Conservation (phyloP, 2,797 vertebrate species). For the Oryzias sinensis region DNA sequence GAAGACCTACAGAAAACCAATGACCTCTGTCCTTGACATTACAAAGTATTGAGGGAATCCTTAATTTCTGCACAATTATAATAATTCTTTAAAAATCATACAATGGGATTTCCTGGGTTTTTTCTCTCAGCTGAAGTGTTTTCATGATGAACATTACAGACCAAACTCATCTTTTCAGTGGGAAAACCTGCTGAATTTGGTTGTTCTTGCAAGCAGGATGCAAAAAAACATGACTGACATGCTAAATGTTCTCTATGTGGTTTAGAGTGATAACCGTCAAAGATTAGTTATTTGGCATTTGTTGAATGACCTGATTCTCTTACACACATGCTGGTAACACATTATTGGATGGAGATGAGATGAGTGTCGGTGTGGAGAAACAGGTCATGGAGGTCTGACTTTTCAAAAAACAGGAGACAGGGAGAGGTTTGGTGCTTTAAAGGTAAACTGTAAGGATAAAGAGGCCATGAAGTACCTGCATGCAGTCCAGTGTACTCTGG, state of each 20-base stretch:
- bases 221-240: neutral
- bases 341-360: neutral
- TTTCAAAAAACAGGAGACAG: slow-evolving; percentile 17
- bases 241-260: slow-evolving; percentile 12
- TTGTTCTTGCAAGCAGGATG: neutral
- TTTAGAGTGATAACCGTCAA: slow-evolving; percentile 15
- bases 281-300: slow-evolving; percentile 18
- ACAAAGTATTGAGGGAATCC: too few relatives aligned
- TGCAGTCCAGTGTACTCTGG: slow-evolving; percentile 97
- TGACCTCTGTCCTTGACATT: too few relatives aligned
- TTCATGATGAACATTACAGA: too few relatives aligned
- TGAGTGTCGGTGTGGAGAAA: neutral
- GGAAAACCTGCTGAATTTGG: too few relatives aligned
- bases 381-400: slow-evolving; percentile 6
- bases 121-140: too few relatives aligned
- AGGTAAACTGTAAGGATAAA: slow-evolving; percentile 3
- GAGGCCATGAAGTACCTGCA: slow-evolving; percentile 87
- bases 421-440: slow-evolving; percentile 10
- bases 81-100: too few relatives aligned
- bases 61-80: too few relatives aligned
- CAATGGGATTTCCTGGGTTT: too few relatives aligned
- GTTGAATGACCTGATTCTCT: slow-evolving; percentile 34
- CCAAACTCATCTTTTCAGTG: too few relatives aligned
- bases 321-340: slow-evolving; percentile 17
- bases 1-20: too few relatives aligned